phyloP scores from a whole-genome alignment of 2,888 invertebrate genomes.

The Patella ulyssiponensis region DNA sequence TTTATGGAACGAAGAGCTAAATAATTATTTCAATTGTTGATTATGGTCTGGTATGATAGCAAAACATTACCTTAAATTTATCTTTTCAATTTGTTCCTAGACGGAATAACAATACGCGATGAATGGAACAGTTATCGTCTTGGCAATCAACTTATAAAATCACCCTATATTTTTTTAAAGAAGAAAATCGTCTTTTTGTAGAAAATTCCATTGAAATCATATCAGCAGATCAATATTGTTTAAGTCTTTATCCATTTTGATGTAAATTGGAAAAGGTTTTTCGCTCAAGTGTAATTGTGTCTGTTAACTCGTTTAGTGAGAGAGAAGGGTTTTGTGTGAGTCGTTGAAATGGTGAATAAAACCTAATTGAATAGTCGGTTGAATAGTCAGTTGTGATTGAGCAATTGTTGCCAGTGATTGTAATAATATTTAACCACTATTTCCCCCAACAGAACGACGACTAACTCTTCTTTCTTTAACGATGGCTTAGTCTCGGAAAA shows the following conservation, averaged over 20 bases:
- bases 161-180: not conserved
- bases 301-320: no score
- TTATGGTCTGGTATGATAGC: no score
- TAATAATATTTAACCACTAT: slow-evolving; percentile 11
- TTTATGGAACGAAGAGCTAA: no score
- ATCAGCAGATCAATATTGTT: not conserved
- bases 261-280: slow-evolving; percentile 6
- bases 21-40: no score
- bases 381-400: not conserved
- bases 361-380: not conserved
- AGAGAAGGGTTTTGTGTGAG: no score
- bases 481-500: not conserved
- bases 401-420: not conserved
- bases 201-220: not conserved
- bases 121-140: no score
- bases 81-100: no score
- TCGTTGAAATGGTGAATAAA: not conserved
- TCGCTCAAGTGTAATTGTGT: not conserved
- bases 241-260: slow-evolving; percentile 9
- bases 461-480: slow-evolving; percentile 5
- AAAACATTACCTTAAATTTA: no score
- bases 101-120: no score
- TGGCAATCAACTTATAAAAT: no score
- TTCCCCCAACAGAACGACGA: not conserved
- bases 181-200: slow-evolving; percentile 11